Percentiles rank a stretch among this genome's conserved stretches.
Conservation (phyloP, 2,888 invertebrate genomes). For the Rotaria sp. region DNA sequence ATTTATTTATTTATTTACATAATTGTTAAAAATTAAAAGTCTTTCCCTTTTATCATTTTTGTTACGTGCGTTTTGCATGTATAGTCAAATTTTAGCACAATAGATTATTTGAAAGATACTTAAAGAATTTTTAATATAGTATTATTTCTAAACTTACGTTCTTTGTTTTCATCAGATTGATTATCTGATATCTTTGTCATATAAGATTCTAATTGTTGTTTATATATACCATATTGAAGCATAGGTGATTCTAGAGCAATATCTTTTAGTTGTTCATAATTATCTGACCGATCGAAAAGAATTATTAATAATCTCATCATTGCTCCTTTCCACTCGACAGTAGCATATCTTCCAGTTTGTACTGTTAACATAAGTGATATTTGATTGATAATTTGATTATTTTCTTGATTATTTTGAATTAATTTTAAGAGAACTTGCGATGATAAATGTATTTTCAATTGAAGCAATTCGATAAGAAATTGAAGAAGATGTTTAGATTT, state of each 20-base stretch:
- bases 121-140: no score
- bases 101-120: no score
- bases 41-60: no score
- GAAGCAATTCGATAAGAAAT: not conserved
- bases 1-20: no score
- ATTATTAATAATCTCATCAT: not conserved
- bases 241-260: not conserved
- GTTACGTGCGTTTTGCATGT: no score
- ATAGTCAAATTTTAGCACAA: no score
- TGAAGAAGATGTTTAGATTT: not conserved
- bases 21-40: no score
- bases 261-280: not conserved
- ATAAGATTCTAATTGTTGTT: not conserved
- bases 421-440: not conserved
- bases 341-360: not conserved
- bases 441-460: not conserved
- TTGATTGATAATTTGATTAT: not conserved
- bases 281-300: not conserved
- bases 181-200: not conserved
- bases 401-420: not conserved
- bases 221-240: not conserved
- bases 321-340: not conserved
- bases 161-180: not conserved
- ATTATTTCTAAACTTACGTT: not conserved
- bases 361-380: not conserved